phyloP scores from a whole-genome alignment of 2,888 invertebrate species.

The Entomobrya multifasciata region DNA sequence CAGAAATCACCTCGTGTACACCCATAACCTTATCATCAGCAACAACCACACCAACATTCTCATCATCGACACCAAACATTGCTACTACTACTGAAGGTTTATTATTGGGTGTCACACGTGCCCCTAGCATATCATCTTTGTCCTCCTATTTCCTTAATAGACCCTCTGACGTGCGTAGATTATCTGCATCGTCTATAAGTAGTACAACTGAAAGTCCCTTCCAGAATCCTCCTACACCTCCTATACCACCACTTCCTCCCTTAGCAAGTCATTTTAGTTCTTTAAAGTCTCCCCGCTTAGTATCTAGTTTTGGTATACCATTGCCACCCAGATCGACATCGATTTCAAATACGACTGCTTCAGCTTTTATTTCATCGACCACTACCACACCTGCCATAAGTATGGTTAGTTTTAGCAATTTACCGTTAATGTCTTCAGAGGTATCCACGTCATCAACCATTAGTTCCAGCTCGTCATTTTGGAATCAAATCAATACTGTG shows the following conservation, averaged over 20 bases:
- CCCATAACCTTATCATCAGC: constrained; percentile 36
- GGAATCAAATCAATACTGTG: constrained; percentile 76
- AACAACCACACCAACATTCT: constrained; percentile 41
- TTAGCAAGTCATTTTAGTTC: constrained; percentile 48
- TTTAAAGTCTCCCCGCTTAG: constrained; percentile 62
- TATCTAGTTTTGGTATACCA: constrained; percentile 58
- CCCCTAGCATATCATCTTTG: constrained; percentile 67
- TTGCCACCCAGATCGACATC: constrained; percentile 35
- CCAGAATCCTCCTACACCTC: constrained; percentile 48
- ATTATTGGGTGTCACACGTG: constrained; percentile 60
- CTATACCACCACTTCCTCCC: constrained; percentile 55
- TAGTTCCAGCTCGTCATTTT: constrained; percentile 71
- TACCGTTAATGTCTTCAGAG: constrained; percentile 51
- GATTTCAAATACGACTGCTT: constrained; percentile 20
- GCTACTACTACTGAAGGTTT: constrained; percentile 31
- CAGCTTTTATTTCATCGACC: constrained; percentile 47
- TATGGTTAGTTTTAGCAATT: constrained; percentile 53
- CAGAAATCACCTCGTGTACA: background rate
- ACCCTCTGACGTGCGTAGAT: constrained; percentile 72
- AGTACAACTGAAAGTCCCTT: constrained; percentile 55
- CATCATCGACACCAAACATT: constrained; percentile 56
- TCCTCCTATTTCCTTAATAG: constrained; percentile 75
- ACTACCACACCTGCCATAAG: constrained; percentile 31
- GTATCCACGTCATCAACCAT: constrained; percentile 60
- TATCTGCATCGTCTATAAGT: constrained; percentile 49